These are phyloP conservation scores for Heteromurus nitidus DNA, from an alignment of 2,888 invertebrate genomes.

Conservation along the genomic window DNA sequence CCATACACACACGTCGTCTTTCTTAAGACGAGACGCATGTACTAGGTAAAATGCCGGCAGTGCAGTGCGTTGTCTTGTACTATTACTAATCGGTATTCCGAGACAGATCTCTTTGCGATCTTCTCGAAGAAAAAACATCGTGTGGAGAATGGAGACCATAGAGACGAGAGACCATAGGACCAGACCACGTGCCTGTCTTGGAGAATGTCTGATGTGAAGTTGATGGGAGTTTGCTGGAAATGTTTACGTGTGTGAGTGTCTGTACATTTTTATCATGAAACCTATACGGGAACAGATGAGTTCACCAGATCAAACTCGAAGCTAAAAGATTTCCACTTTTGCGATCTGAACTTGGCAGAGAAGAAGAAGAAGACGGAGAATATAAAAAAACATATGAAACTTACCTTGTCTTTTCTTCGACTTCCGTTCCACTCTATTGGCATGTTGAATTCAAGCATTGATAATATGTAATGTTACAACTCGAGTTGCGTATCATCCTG, in stretches of 20 bases:
- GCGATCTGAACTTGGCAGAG: neutral
- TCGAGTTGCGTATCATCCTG: neutral
- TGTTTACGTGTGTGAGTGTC: too few relatives aligned
- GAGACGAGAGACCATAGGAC: neutral
- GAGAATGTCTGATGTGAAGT: neutral
- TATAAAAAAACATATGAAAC: too few relatives aligned
- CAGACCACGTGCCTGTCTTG: neutral
- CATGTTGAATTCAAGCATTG: neutral
- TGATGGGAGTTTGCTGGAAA: too few relatives aligned
- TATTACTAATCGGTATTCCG: slow-evolving; percentile 22
- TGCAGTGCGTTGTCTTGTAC: neutral
- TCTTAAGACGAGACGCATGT: too few relatives aligned
- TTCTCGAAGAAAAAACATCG: slow-evolving; percentile 1
- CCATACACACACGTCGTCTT: neutral
- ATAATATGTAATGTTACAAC: neutral
- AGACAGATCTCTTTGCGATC: slow-evolving; percentile 12
- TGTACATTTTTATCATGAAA: neutral
- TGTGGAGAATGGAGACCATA: neutral
- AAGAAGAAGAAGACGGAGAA: neutral
- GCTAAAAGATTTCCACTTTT: neutral
- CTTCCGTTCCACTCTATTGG: neutral
- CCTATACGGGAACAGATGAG: neutral
- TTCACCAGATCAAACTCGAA: slow-evolving; percentile 19
- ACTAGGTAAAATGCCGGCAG: too few relatives aligned
- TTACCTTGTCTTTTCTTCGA: neutral